Percentiles rank a stretch among this genome's conserved stretches.
Evolutionary conservation across 1,140 invertebrate species (phyloP).

Genomic region (Drosophila virilis): DNA sequence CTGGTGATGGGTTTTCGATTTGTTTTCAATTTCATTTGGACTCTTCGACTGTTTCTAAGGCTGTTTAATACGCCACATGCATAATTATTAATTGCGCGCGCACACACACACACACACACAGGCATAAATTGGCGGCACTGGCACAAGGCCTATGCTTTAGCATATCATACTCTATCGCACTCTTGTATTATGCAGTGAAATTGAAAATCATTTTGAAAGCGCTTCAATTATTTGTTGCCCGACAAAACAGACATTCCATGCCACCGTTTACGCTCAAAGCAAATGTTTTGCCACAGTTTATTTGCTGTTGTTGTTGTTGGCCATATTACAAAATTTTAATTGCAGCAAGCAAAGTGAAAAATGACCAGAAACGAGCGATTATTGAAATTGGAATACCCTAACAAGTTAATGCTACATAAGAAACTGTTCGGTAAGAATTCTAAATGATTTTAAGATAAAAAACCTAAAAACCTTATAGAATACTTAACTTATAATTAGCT

Average conservation of each 20-base stretch:
- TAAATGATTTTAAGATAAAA: too few relatives aligned
- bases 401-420: too few relatives aligned
- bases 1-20: slow-evolving; percentile 56
- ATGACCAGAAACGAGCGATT: slow-evolving; percentile 34
- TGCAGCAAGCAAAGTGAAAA: slow-evolving; percentile 50
- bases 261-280: slow-evolving; percentile 65
- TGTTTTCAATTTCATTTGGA: slow-evolving; percentile 72
- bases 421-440: neutral
- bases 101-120: slow-evolving; percentile 13
- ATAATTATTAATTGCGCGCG: slow-evolving; percentile 68
- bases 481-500: too few relatives aligned
- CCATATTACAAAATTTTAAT: slow-evolving; percentile 79
- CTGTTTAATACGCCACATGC: slow-evolving; percentile 69
- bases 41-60: slow-evolving; percentile 68
- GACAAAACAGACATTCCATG: slow-evolving; percentile 63
- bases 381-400: slow-evolving; percentile 15
- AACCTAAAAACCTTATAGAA: neutral
- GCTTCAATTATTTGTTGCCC: slow-evolving; percentile 68
- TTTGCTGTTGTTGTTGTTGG: slow-evolving; percentile 41
- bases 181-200: slow-evolving; percentile 62
- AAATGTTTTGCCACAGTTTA: slow-evolving; percentile 67
- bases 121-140: slow-evolving; percentile 23
- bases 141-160: slow-evolving; percentile 51
- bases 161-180: slow-evolving; percentile 2
- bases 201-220: slow-evolving; percentile 80